Evolutionary conservation across 2,888 invertebrate species (phyloP), one percentile per base, ranked within the genome.

Genomic region (Diarsia rubi): DNA sequence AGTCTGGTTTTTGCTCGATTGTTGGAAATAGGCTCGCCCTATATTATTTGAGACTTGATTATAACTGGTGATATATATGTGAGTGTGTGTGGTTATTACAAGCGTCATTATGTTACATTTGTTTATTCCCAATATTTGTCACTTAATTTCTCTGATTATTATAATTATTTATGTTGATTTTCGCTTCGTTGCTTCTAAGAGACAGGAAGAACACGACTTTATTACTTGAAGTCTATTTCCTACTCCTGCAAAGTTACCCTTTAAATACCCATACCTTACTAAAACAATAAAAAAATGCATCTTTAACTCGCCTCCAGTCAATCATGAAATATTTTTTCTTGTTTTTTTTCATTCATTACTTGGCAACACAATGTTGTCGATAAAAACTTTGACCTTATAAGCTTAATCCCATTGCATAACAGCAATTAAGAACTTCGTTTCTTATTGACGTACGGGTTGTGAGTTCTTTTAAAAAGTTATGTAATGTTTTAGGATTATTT

Each of bases 371-470:
- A 81, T 83, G 77, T 74, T 78, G 83, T 83, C 78, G 73, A 82
- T 81, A 89, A 88, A 90, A 90, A 89, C 75, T 67, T 81, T 89
- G 90, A 90, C 90, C 90, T 90, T 91, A 91, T 87, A 89, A 86
- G 86, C 83, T 86, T 91, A 90, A 91, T 91, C 88, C 88, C 75
- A 86, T 88, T 90, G 88, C 87, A 81, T 86, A 88, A 87, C 69
- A 78, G 66, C 75, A 83, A 86, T 88, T 88, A 88, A 88, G 87
- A 86, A 85, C 81, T 66, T 83, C 76, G 69, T 75, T 87, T 82
- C 78, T 82, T 82, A 81, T 84, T 88, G 65, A 78, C 31, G 73
- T 81, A 83, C 66, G 68, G 63, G 60, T 67, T 69, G 42, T 1
- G 52, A 49, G 69, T 71, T 71, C 8, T 37, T 66, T 54, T 16